Base-by-base conservation (phyloP, 1,140 invertebrate species). In the Grapholita molesta region DNA sequence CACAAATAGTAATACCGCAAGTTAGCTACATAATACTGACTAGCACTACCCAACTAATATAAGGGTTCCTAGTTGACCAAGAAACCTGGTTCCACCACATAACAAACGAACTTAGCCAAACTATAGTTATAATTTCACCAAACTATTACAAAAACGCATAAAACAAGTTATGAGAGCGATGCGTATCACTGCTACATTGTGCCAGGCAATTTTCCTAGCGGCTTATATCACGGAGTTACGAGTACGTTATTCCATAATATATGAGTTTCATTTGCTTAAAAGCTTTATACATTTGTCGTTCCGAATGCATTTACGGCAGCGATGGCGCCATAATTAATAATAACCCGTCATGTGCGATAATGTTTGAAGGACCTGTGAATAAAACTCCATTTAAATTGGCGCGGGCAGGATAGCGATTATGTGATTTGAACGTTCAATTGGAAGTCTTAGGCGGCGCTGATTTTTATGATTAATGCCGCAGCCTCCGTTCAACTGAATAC, bases 181-280 rank as follows among this genome's bases (percentile, higher is more conserved):
- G 66, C 78, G 74, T 84, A 84, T 86, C 80, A 79, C 72, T 18
- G 74, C 73, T 80, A 78, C 76, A 79, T 79, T 83, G 84, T 84
- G 80, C 84, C 78, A 80, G 83, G 74, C 80, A 82, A 85, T 85
- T 84, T 82, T 84, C 83, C 79, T 79, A 83, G 79, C 82, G 70
- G 80, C 80, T 86, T 85, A 85, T 82, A 85, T 82, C 77, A 83
- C 76, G 71, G 76, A 84, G 80, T 86, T 84, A 83, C 82, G 83
- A 83, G 85, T 84, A 77, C 76, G 85, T 86, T 88, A 88, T 88
- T 86, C 82, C 69, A 83, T 84, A 88, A 88, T 86, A 85, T 85
- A 89, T 84, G 84, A 75, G 68, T 86, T 89, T 89, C 87, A 89
- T 89, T 89, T 89, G 82, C 75, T 86, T 89, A 89, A 89, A 88